Base-by-base conservation (phyloP, 35 echinoderm and acorn worm species). In the Ophioderma brevispina region DNA sequence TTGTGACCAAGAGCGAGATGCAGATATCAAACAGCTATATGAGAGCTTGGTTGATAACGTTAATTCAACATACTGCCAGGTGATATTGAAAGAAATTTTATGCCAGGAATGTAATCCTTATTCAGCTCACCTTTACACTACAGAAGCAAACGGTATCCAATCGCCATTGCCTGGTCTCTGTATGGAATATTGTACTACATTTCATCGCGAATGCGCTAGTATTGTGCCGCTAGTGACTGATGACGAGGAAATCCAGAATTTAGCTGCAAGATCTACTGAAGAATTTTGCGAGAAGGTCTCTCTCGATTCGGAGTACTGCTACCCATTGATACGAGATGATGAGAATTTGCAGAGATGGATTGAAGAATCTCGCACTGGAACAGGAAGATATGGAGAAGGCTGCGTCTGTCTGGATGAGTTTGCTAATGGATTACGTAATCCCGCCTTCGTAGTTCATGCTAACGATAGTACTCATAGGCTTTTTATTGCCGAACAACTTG, bases 21-120 rank as follows among this genome's bases (percentile, higher is more conserved):
- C 23, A 30, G 85, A 90, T 37, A 52, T 98, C 0, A 33, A 80
- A 18, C 18, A 82, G 5, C 50, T 84, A 33, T 84, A 76, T 42
- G 21, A 87, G 0, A 37, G 32, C 0, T 81, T 97, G 34, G 52
- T 37, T 13, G 33, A 3, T 52, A 81, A 76, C 15, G 81, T 81
- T 4, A 5, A 39, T 1, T 15, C 79, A 31, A 25, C 37, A 4
- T 63, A 55, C 10, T 98, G 96, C 79, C 34, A 49, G 17, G 55
- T 90, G 13, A 95, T 86, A 78, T 43, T 95, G 25, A 86, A 87
- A 55, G 96, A 95, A n/a, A 90, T 98, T 56, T 77, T 98, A 30
- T 98, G 96, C 40, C 96, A 92, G 81, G 93, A 95, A 76, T 98
- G 96, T 81, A 95, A 93, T 0, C 96, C 96, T n/a, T 98, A 98